Evolutionary conservation across 1,140 invertebrate species (phyloP).

Genomic region (Drosophila malerkotliana): DNA sequence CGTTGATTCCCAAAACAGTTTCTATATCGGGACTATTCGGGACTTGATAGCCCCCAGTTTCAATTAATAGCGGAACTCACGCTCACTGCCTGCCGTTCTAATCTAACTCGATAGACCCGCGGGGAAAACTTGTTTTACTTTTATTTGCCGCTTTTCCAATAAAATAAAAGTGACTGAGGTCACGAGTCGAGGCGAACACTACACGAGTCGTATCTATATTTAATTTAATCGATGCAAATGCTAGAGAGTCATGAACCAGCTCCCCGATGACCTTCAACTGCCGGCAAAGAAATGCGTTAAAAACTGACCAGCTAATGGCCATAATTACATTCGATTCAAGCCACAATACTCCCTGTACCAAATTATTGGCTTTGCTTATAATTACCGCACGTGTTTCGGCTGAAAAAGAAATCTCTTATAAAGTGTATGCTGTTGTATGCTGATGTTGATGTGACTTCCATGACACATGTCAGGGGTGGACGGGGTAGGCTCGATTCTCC

Average conservation of each 20-base stretch:
- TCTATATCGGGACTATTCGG: not conserved
- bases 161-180: slow-evolving; percentile 62
- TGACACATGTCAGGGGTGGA: slow-evolving; percentile 51
- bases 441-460: slow-evolving; percentile 56
- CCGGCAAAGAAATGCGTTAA: slow-evolving; percentile 43
- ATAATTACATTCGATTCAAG: slow-evolving; percentile 35
- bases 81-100: slow-evolving; percentile 31
- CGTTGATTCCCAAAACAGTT: slow-evolving; percentile 32
- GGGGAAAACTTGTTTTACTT: slow-evolving; percentile 58
- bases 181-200: slow-evolving; percentile 53
- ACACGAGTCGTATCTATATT: slow-evolving; percentile 39
- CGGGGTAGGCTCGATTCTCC: slow-evolving; percentile 7
- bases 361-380: slow-evolving; percentile 54
- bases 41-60: slow-evolving; percentile 26
- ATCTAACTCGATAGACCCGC: slow-evolving; percentile 54
- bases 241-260: slow-evolving; percentile 32
- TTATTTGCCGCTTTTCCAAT: slow-evolving; percentile 25
- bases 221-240: slow-evolving; percentile 55
- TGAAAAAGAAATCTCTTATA: slow-evolving; percentile 30
- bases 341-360: slow-evolving; percentile 6
- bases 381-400: slow-evolving; percentile 67
- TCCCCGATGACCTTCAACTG: slow-evolving; percentile 42
- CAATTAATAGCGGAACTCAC: slow-evolving; percentile 69
- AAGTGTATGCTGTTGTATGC: slow-evolving; percentile 27
- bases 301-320: slow-evolving; percentile 21